Evolutionary conservation across 2,797 vertebrate genomes (phyloP), one percentile per base, ranked within the genome.

Genomic region (Argya squamiceps): DNA sequence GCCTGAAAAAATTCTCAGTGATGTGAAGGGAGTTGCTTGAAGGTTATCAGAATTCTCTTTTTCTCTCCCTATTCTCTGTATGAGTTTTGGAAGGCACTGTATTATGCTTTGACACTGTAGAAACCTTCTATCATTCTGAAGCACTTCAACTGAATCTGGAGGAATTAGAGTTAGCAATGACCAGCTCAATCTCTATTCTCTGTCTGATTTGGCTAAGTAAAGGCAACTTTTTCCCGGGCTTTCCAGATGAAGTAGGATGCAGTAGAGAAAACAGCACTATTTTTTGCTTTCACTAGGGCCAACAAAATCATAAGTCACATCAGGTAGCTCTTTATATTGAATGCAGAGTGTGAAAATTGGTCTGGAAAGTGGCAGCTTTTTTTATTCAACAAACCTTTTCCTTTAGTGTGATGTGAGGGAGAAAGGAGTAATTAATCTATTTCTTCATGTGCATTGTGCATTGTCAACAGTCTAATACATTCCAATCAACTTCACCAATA

Each of bases 231-330:
- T 97, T 88, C 78, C 89, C 95, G 75, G 41, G 12, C 71, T 96
- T 96, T 93, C 84, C 83, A 92, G 78, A 68, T 58, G 77, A 96
- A 69, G 63, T 80, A 88, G 85, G 73, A 77, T 86, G 55, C 4
- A 62, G 29, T 30, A 75, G 15, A 21, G 39, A 86, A 93, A 94
- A 30, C 21, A 70, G 63, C 75, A 91, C n/a, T 76, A 91, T 87
- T 92, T 95, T 88, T 94, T 84, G 58, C 75, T 90, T 91, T 97
- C 67, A 90, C 44, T 93, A 92, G 73, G 78, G 74, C 77, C 77
- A 96, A 95, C 41, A 91, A 68, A 97, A 91, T 93, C 71, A 82
- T 75, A 84, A 94, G 78, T 32, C 71, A 84, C 62, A 96, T 68
- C 34, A 19, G 63, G 50, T 90, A 92, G 64, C 92, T 91, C 92